Evolutionary conservation across 2,113 vertebrate genomes (phyloP), one percentile per base, ranked within the genome.

Genomic region (Ellobius talpinus): DNA sequence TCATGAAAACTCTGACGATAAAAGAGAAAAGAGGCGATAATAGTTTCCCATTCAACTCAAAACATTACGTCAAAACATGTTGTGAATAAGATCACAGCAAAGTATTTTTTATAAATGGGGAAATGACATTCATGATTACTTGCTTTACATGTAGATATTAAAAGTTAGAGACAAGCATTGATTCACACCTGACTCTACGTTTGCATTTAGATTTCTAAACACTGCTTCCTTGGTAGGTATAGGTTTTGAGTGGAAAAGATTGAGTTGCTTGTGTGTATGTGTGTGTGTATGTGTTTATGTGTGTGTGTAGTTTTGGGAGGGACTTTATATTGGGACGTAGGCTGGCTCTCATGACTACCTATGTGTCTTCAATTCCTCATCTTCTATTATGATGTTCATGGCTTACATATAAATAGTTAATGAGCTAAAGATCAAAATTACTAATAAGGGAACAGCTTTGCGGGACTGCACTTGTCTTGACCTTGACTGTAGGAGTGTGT

Each of bases 381-480:
- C 39, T 73, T 45, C 87, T 82, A 92, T 85, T 92, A 65, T 68
- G 21, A 87, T 91, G 36, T 39, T 89, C 39, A 61, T 87, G 52
- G 45, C 87, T 94, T 61, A 23, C 55, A 87, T 72, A 39, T 10
- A 5, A 78, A 50, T 31, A 70, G 42, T 79, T 81, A 52, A 39
- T 97, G 72, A 90, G 58, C 23, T 81, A 66, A 96, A n/a, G 42
- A 87, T 94, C 50, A 42, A 97, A 89, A 87, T 61, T 74, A 24
- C 50, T 95, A 45, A 66, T 96, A 90, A 70, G 63, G 88, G 77
- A 29, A 63, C 39, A 94, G 45, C 36, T 93, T 96, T 61, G 23
- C 24, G 82, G 31, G 17, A 42, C 90, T 95, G 79, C 23, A 77
- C 87, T 90, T 81, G n/a, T 36, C 74, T 87, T 95, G 58, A 55